Percentiles rank a stretch among this genome's conserved stretches.
phyloP scores from a whole-genome alignment of 2,113 vertebrate genomes.

The Bucco capensis region DNA sequence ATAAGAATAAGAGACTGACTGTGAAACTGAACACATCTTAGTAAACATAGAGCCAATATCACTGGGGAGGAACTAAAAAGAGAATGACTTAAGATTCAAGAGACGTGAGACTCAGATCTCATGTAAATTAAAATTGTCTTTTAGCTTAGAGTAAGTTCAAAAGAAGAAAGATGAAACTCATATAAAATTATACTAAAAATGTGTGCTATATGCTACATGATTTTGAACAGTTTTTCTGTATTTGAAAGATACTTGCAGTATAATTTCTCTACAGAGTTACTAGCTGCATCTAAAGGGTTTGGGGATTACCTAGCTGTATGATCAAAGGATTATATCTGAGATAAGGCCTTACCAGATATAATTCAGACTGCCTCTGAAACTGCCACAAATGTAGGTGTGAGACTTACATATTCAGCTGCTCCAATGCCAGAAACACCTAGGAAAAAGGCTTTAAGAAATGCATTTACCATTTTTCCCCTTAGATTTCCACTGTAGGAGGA shows the following conservation, averaged over 20 bases:
- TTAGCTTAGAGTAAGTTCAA: not conserved
- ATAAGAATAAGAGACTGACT: not conserved
- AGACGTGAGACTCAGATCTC: not conserved
- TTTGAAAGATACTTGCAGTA: not conserved
- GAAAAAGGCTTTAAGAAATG: not conserved
- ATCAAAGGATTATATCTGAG: not conserved
- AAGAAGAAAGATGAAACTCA: not conserved
- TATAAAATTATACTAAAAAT: not conserved
- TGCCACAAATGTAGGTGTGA: not conserved
- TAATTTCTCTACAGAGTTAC: not conserved
- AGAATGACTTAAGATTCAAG: not conserved
- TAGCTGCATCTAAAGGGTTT: not conserved
- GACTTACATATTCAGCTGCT: not conserved
- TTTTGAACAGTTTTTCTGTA: not conserved
- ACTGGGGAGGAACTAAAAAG: not conserved
- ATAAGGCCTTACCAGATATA: not conserved
- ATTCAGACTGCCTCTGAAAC: not conserved
- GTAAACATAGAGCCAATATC: not conserved
- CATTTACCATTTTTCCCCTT: not conserved
- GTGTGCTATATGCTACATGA: not conserved
- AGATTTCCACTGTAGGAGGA: not conserved
- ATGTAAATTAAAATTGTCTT: not conserved
- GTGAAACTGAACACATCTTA: not conserved
- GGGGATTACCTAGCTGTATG: not conserved
- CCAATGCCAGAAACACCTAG: not conserved